phyloP scores from a whole-genome alignment of 2,113 vertebrate species.

The Ailurus styani region DNA sequence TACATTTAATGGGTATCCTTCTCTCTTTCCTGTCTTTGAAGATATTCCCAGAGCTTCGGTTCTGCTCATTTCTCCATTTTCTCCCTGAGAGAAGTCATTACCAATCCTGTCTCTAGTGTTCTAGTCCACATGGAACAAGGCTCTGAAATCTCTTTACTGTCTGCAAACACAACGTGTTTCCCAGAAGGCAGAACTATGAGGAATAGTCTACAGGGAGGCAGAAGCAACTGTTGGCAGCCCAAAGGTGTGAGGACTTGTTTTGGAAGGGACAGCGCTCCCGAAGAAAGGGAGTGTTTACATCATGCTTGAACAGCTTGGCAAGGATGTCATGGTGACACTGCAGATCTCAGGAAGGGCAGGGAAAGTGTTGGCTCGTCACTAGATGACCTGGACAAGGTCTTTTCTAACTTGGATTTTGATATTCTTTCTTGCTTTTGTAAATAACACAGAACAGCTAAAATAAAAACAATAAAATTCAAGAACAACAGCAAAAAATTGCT shows the following conservation, averaged over 20 bases:
- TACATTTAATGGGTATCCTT: not conserved
- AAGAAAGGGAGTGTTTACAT: not conserved
- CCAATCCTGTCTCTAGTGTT: not conserved
- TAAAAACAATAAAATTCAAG: not conserved
- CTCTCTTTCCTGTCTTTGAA: not conserved
- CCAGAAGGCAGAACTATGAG: not conserved
- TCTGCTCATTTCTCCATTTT: not conserved
- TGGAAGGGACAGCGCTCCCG: not conserved
- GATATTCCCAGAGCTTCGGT: not conserved
- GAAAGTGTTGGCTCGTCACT: not conserved
- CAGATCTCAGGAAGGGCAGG: not conserved
- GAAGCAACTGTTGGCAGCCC: not conserved
- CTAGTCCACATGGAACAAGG: not conserved
- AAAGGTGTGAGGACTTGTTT: not conserved
- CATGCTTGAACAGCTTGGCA: not conserved
- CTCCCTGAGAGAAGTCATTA: not conserved
- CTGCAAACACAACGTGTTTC: not conserved
- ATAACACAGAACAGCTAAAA: slow-evolving; percentile 15
- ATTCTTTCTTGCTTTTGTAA: not conserved
- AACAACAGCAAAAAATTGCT: not conserved
- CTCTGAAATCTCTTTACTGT: not conserved
- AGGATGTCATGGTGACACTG: not conserved
- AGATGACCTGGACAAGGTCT: not conserved
- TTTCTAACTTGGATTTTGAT: not conserved
- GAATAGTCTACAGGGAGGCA: not conserved